These are phyloP conservation scores for Tiliqua scincoides DNA, from an alignment of 2,113 vertebrate species.

Conservation along the genomic window DNA sequence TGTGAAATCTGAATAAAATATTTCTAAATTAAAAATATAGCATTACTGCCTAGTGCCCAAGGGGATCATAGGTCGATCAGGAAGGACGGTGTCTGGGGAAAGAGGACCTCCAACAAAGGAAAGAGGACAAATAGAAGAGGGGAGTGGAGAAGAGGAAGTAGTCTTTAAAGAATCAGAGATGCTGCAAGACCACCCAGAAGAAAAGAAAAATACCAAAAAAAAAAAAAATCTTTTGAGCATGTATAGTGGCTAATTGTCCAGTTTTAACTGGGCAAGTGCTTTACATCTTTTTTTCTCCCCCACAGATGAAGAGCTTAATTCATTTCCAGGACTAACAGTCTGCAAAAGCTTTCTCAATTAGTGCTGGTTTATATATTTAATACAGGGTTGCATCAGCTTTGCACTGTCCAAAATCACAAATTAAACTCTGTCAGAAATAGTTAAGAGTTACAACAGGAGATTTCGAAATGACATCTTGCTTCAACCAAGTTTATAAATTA, in stretches of 20 bases:
- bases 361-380: slow-evolving; percentile 57
- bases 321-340: slow-evolving; percentile 29
- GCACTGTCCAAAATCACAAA: slow-evolving; percentile 51
- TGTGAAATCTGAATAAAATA: not conserved
- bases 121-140: not conserved
- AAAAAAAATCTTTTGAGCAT: slow-evolving; percentile 46
- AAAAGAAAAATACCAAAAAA: slow-evolving; percentile 52
- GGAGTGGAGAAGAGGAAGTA: slow-evolving; percentile 4
- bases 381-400: slow-evolving; percentile 35
- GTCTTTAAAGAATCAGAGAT: slow-evolving; percentile 22
- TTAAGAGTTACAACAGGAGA: slow-evolving; percentile 47
- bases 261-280: slow-evolving; percentile 50
- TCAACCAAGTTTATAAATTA: slow-evolving; percentile 53
- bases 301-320: slow-evolving; percentile 18
- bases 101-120: slow-evolving; percentile 26
- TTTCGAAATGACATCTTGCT: slow-evolving; percentile 49
- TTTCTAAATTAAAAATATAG: slow-evolving; percentile 17
- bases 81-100: not conserved
- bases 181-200: slow-evolving; percentile 53
- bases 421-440: slow-evolving; percentile 49
- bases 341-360: slow-evolving; percentile 49
- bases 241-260: slow-evolving; percentile 59
- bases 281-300: not conserved
- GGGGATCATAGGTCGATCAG: slow-evolving; percentile 31
- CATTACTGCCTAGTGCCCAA: slow-evolving; percentile 28